phyloP scores from a whole-genome alignment of 1,140 invertebrate species.

The Sycobia sp. region DNA sequence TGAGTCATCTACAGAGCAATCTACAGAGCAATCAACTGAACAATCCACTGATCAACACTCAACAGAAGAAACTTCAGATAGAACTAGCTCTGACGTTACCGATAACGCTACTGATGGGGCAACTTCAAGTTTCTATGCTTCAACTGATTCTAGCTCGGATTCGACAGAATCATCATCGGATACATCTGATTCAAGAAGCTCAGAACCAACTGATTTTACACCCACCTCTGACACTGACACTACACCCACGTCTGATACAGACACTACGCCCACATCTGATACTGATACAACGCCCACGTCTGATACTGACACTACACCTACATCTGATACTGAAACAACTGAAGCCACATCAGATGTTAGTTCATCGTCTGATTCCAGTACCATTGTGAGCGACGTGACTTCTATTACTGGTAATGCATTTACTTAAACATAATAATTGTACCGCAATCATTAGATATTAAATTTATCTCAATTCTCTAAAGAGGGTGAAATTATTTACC shows the following conservation, averaged over 20 bases:
- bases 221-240: conserved; percentile 44
- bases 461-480: too few species aligned
- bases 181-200: conserved; percentile 36
- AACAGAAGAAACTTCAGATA: conserved; percentile 7
- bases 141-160: conserved; percentile 28
- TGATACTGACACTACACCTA: conserved; percentile 36
- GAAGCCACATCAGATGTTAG: conserved; percentile 36
- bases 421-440: too few species aligned
- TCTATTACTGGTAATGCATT: conserved; percentile 20
- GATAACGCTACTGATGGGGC: conserved; percentile 1
- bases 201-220: conserved; percentile 33
- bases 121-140: conserved; percentile 19
- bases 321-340: conserved; percentile 43
- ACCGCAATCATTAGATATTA: too few species aligned
- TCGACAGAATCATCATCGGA: conserved; percentile 29
- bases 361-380: conserved; percentile 35
- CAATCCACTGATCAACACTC: neutral
- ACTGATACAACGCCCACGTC: conserved; percentile 28
- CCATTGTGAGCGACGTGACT: conserved; percentile 11
- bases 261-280: conserved; percentile 38
- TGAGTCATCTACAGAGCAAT: conserved; percentile 14
- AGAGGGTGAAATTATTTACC: too few species aligned
- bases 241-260: conserved; percentile 44
- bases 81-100: neutral
- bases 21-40: neutral